Evolutionary conservation across 2,888 invertebrate genomes (phyloP), one percentile per base, ranked within the genome.

Genomic region (Melanostoma scalare): DNA sequence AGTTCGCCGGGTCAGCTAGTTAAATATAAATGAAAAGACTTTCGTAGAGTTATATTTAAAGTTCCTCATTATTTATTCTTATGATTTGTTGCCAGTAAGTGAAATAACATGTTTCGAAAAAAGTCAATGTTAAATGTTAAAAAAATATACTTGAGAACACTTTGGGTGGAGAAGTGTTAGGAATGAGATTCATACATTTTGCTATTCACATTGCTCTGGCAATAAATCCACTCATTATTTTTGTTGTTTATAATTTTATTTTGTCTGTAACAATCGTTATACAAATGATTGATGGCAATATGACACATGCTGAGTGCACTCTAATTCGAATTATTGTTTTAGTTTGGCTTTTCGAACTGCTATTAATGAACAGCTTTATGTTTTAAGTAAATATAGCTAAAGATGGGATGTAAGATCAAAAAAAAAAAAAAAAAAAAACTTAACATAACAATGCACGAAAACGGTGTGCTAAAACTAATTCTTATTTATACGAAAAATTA

Each of bases 361-460:
- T 71, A n/a, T 33, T 60, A 20, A 30, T 60, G 10, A 53, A n/a
- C 60, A 33, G 8, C 4, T n/a, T 40, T 63, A 9, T 31, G 8
- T 50, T 9, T 56, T 6, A 4, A 35, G 10, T 10, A n/a, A 65
- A 53, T 50, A 31, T 67, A 58, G 20, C 20, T 20, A 20, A 55
- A 73, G 58, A 52, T 69, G 40, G 73, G n/a, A 68, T 46, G 44
- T 46, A 46, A 52, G 35, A 55, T 20, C 20, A 20, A 20, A 20
- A 20, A 20, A 20, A 20, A 20, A 20, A 20, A 20, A 20, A 55
- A 46, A 10, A 56, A 58, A 35, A 77, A 77, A 77, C 63, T 55
- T 77, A 82, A 77, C 58, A 69, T 61, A 73, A 82, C 68, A 77
- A 72, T 76, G 58, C 69, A 77, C 63, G 31, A 33, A 31, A 67